phyloP scores from a whole-genome alignment of 2,888 invertebrate genomes.

The Lasioglossum marginatum region DNA sequence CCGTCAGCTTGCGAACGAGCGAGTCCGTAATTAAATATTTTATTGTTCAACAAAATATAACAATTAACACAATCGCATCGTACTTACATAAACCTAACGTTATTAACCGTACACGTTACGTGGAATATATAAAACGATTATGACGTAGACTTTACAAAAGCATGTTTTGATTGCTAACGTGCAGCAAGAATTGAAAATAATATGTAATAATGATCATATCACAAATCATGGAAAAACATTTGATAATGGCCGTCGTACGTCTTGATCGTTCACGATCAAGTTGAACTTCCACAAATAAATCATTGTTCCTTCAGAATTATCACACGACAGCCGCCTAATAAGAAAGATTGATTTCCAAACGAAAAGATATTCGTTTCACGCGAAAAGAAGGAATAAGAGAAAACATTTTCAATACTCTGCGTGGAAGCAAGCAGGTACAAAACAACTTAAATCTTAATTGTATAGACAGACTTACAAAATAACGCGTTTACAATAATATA shows the following conservation, averaged over 20 bases:
- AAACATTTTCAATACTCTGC: slow-evolving; percentile 52
- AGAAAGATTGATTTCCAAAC: slow-evolving; percentile 10
- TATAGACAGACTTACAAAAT: slow-evolving; percentile 54
- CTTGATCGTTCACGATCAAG: slow-evolving; percentile 13
- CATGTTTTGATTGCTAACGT: slow-evolving; percentile 46
- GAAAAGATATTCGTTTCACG: slow-evolving; percentile 7
- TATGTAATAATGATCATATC: slow-evolving; percentile 36
- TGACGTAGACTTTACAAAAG: slow-evolving; percentile 49
- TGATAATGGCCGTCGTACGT: slow-evolving; percentile 30
- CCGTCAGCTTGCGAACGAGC: neutral
- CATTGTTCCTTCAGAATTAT: slow-evolving; percentile 6
- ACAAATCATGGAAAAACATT: slow-evolving; percentile 48
- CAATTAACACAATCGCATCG: slow-evolving; percentile 71
- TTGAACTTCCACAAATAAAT: neutral
- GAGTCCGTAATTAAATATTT: slow-evolving; percentile 76
- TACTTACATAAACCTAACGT: slow-evolving; percentile 64
- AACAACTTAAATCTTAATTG: slow-evolving; percentile 60
- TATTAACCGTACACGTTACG: slow-evolving; percentile 47
- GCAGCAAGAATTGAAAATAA: slow-evolving; percentile 36
- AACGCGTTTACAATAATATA: slow-evolving; percentile 63
- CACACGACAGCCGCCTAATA: slow-evolving; percentile 20
- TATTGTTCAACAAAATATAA: slow-evolving; percentile 82
- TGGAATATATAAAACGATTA: slow-evolving; percentile 52
- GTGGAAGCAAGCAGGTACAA: slow-evolving; percentile 68
- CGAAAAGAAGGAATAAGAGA: neutral